Percentiles rank a stretch among this genome's conserved stretches.
Conservation (phyloP, 2,797 vertebrate species). For the Prunella strophiata region DNA sequence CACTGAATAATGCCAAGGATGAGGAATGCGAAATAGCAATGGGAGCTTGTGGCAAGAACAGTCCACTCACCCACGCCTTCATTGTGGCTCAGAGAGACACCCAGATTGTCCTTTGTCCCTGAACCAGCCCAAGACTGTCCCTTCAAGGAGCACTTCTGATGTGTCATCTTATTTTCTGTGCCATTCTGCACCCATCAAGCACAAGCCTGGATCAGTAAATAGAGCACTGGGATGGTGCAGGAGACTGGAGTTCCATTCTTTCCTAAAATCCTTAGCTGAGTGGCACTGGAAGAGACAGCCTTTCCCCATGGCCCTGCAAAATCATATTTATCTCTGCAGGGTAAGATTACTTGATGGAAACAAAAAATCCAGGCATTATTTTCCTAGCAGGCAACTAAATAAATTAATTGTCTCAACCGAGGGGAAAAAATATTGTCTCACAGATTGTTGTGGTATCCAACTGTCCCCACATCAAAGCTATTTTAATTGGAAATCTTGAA, state of each 20-base stretch:
- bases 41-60: neutral
- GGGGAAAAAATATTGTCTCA: neutral
- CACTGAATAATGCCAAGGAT: neutral
- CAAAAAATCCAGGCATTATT: neutral
- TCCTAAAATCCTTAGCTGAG: neutral
- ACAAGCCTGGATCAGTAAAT: neutral
- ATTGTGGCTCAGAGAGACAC: neutral
- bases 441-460: neutral
- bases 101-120: neutral
- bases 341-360: neutral
- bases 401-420: neutral
- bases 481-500: slow-evolving; percentile 13
- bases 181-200: neutral
- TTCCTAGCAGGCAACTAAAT: neutral
- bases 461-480: neutral
- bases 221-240: neutral
- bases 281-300: neutral
- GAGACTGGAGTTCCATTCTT: neutral
- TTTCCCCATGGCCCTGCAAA: neutral
- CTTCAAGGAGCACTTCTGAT: neutral
- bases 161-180: neutral
- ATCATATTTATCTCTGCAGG: neutral
- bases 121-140: neutral
- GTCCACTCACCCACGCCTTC: neutral
- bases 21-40: neutral